Conservation (phyloP, 2,888 invertebrate genomes). For the Acrobasis consociella region DNA sequence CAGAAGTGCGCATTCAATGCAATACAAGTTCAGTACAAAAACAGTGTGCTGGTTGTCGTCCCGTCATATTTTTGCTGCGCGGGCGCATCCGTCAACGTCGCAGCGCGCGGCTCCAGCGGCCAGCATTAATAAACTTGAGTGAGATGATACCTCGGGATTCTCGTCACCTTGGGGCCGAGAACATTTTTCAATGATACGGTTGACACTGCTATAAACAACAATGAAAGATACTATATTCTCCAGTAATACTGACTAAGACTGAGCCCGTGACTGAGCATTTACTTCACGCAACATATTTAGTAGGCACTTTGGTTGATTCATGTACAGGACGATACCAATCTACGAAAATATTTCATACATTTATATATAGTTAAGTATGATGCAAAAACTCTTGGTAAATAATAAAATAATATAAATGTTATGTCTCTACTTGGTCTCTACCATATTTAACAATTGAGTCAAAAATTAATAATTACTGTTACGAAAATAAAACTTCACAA, state of each 20-base stretch:
- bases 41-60: slow-evolving; percentile 9
- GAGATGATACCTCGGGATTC: slow-evolving; percentile 13
- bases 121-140: slow-evolving; percentile 16
- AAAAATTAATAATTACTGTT: too few species aligned
- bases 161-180: slow-evolving; percentile 7
- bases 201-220: slow-evolving; percentile 11
- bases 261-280: background rate
- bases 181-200: slow-evolving; percentile 17
- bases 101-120: background rate
- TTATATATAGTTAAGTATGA: too few species aligned
- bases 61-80: slow-evolving; percentile 18
- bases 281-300: background rate
- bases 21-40: slow-evolving; percentile 5
- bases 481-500: too few species aligned
- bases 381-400: too few species aligned
- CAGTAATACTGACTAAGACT: slow-evolving; percentile 17
- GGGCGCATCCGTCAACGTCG: slow-evolving; percentile 20
- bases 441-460: too few species aligned
- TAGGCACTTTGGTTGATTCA: background rate
- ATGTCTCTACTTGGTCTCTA: too few species aligned
- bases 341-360: background rate
- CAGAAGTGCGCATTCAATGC: background rate
- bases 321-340: background rate
- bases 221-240: slow-evolving; percentile 11
- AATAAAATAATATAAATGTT: too few species aligned